phyloP scores from a whole-genome alignment of 2,888 invertebrate genomes.

The Acanthosepion lycidas region DNA sequence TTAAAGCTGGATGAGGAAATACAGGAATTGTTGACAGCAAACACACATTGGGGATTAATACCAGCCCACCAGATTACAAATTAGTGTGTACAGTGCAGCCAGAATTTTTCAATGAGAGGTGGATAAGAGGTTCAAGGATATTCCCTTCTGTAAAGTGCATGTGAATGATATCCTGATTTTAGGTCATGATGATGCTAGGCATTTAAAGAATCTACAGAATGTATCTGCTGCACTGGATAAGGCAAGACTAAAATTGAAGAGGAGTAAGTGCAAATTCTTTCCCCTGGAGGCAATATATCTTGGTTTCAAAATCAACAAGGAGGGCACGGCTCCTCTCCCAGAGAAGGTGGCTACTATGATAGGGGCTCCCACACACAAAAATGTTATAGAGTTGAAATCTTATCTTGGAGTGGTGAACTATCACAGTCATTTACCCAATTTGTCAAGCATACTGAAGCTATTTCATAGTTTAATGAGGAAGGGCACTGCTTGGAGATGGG shows the following conservation, averaged over 20 bases:
- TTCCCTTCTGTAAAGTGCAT: neutral
- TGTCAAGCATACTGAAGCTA: neutral
- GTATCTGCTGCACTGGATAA: neutral
- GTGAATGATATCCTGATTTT: neutral
- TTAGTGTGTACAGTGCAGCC: neutral
- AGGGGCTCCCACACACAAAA: neutral
- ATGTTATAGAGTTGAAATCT: neutral
- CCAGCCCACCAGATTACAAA: neutral
- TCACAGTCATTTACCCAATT: neutral
- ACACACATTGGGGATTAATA: neutral
- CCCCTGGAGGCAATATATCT: neutral
- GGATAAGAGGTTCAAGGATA: neutral
- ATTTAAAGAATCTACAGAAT: neutral
- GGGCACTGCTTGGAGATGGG: neutral
- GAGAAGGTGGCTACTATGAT: no score
- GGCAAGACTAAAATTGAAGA: neutral
- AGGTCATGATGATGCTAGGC: neutral
- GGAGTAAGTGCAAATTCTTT: neutral
- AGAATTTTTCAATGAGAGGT: neutral
- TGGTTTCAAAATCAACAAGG: neutral
- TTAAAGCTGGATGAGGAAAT: neutral
- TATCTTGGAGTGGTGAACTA: slow-evolving; percentile 1
- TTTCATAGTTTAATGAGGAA: neutral
- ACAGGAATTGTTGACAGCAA: neutral
- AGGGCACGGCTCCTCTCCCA: neutral